A percentile compares a stretch with the other conserved stretches of the same genome.
Conservation (phyloP, 2,888 invertebrate species). For the Eustalomyia histrio region DNA sequence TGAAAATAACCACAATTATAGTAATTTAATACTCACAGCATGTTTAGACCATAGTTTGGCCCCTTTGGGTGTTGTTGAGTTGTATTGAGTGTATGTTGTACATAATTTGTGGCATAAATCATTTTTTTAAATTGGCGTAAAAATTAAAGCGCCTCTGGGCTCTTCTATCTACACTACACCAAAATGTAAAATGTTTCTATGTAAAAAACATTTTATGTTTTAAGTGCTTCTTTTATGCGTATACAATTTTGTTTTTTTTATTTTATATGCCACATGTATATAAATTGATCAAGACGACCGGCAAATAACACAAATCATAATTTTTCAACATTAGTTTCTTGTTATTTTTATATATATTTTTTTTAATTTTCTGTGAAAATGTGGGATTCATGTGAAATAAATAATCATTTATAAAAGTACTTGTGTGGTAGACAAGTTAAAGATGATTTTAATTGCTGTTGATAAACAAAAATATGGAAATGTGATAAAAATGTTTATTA, state of each 20-base stretch:
- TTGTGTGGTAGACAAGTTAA: not conserved
- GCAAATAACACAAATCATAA: not conserved
- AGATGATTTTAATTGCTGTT: not conserved
- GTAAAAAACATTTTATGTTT: not conserved
- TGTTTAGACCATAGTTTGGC: conserved; percentile 1
- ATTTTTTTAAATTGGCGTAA: conserved; percentile 64
- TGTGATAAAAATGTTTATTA: too few species aligned
- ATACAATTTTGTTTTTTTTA: not conserved
- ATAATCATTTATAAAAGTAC: not conserved
- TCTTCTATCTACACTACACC: not conserved
- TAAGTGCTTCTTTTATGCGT: not conserved
- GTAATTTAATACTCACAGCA: not conserved
- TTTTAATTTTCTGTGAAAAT: too few species aligned
- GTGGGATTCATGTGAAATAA: not conserved
- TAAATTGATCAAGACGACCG: not conserved
- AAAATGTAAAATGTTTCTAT: not conserved
- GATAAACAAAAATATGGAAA: not conserved
- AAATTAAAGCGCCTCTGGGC: conserved; percentile 59
- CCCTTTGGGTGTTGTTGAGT: not conserved
- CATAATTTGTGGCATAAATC: conserved; percentile 64
- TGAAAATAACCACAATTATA: not conserved
- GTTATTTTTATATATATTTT: too few species aligned
- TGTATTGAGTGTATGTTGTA: conserved; percentile 28
- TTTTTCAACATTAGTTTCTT: not conserved
- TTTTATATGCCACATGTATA: not conserved